Evolutionary conservation across 2,888 invertebrate species (phyloP).

Genomic region (Oscheius sp.): DNA sequence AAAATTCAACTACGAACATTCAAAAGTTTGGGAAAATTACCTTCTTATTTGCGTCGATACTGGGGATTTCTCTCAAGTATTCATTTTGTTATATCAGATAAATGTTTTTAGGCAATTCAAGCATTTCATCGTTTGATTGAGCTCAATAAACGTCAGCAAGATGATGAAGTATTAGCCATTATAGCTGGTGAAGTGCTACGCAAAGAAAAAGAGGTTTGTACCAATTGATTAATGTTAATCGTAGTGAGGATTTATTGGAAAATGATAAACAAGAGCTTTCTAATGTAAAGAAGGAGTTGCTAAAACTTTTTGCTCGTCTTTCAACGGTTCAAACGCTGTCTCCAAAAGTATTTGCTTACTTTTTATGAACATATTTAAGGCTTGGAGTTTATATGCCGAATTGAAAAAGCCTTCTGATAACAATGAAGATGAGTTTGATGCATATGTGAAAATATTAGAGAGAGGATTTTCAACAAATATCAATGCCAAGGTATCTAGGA

Average conservation of each 20-base stretch:
- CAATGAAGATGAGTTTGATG: conserved; percentile 38
- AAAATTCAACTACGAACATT: conserved; percentile 86
- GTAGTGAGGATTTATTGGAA: background rate
- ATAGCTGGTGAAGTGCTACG: conserved; percentile 37
- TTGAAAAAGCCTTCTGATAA: conserved; percentile 41
- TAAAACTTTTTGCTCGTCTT: conserved; percentile 46
- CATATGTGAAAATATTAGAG: conserved; percentile 46
- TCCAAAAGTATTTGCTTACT: conserved; percentile 24
- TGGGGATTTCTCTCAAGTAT: conserved; percentile 77
- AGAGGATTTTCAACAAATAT: conserved; percentile 27
- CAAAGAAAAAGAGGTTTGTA: conserved; percentile 28
- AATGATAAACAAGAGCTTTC: conserved; percentile 23
- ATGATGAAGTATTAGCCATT: conserved; percentile 47
- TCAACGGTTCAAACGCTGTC: conserved; percentile 43
- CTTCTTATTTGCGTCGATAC: conserved; percentile 87
- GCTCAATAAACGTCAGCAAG: conserved; percentile 72
- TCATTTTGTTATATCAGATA: background rate
- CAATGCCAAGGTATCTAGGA: conserved; percentile 31
- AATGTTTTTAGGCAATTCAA: conserved; percentile 79
- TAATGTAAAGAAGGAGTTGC: conserved; percentile 36
- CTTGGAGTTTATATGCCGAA: conserved; percentile 34
- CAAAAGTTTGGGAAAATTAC: conserved; percentile 95
- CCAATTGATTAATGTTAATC: no score
- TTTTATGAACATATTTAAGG: conserved; percentile 17
- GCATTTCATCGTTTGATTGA: conserved; percentile 87